Evolutionary conservation across 1,140 invertebrate species (phyloP), one percentile per base, ranked within the genome.

Genomic region (Colletes gigas): DNA sequence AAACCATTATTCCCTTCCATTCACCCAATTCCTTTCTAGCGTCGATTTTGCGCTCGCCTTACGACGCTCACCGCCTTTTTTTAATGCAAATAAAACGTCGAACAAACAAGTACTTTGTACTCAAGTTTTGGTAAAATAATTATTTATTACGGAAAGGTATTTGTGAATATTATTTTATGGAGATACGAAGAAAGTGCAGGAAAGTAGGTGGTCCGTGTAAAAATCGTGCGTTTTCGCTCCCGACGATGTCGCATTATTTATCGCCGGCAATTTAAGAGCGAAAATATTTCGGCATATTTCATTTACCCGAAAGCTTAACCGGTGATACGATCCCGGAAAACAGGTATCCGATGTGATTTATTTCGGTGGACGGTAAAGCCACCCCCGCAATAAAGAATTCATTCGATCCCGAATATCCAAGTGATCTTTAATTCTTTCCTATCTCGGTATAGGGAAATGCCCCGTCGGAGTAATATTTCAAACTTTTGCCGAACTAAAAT

Each of bases 221-320:
- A 30, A 30, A 30, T 30, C 30, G 30, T 30, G 30, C 2, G 2
- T 69, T 59, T 39, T 68, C 7, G 0, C 9, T n/a, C 30, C 30
- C 50, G 39, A 59, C 21, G 21, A 41, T 9, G 52, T 47, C 44
- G 17, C 47, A 21, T 70, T 69, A 21, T 59, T 44, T n/a, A 65
- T 63, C 30, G 77, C 30, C 41, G n/a, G 3, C 55, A 65, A 73
- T 65, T 72, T 65, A 55, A 62, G 65, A 8, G 60, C 14, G 21
- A 65, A 78, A 47, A 63, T 62, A 65, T n/a, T 30, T 39, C 41
- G 57, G 15, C n/a, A 30, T 39, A 47, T 73, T 73, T 79, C n/a
- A 72, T 62, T 62, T 41, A 14, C 19, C 5, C 0, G 30, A 9
- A 3, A 44, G 12, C 57, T 17, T 39, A 41, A 41, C 6, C 19